These are phyloP conservation scores for Lonchura striata DNA, from an alignment of 2,113 vertebrate genomes.

Conservation along the genomic window DNA sequence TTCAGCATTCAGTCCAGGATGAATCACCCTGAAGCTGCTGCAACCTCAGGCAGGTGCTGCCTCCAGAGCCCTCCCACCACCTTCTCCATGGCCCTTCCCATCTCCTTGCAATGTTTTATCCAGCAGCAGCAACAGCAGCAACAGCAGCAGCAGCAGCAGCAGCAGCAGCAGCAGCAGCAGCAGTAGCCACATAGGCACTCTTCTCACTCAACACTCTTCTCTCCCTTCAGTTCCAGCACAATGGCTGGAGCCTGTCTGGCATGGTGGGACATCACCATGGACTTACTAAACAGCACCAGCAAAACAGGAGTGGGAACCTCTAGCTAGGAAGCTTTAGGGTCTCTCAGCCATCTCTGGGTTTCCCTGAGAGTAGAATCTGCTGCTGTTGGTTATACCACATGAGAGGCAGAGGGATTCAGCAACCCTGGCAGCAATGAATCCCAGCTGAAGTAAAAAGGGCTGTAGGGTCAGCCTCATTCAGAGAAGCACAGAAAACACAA, in stretches of 20 bases:
- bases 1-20: neutral
- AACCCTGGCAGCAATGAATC: neutral
- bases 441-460: neutral
- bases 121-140: neutral
- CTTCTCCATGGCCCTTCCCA: neutral
- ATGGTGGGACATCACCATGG: fast-evolving
- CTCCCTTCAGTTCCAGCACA: fast-evolving
- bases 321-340: neutral
- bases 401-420: neutral
- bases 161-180: neutral
- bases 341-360: neutral
- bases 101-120: neutral
- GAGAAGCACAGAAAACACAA: neutral
- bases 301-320: neutral
- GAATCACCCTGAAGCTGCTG: neutral
- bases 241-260: neutral
- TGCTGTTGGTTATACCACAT: neutral
- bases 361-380: neutral
- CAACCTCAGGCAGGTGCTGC: neutral
- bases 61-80: neutral
- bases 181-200: neutral
- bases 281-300: neutral
- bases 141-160: neutral
- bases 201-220: neutral
- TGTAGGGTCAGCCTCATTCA: neutral